Evolutionary conservation across 1,140 invertebrate species (phyloP), one percentile per base, ranked within the genome.

Genomic region (Pygmarrhopalites habei): DNA sequence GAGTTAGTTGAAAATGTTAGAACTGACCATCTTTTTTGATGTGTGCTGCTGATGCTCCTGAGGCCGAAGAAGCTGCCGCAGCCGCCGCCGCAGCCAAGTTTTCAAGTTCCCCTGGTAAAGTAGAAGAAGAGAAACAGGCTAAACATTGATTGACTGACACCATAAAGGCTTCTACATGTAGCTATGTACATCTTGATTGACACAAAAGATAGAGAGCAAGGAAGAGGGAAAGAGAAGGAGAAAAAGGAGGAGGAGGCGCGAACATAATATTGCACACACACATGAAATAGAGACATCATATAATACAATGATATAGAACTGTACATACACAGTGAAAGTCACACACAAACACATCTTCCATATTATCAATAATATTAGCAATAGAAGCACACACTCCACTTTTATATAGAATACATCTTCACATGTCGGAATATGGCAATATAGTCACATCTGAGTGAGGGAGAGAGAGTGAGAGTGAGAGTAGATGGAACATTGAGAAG

Each of bases 81-180:
- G 60, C 64, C 7, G 58, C 60, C 2, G 64, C 66, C 26, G 60
- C 65, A 41, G 68, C 68, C 58, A 61, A 43, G 59, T 67, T 66
- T 55, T 71, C 69, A 49, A 71, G 63, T 58, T 71, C 69, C 69
- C 69, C 69, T 71, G 63, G n/a, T 63, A 66, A 47, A 41, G 17
- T 39, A 25, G 56, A 62, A 68, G 62, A 57, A 29, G 30, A 35
- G 35, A 56, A 35, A 39, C 53, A 32, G 41, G 21, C 29, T 58
- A 43, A 44, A 44, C 49, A 52, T 52, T 52, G 49, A 52, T 52
- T 52, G 49, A 52, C 49, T 52, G 49, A 52, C 49, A 52, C 19
- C 49, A 52, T 52, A 52, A 52, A 52, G 49, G 25, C 49, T 52
- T 23, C 49, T 52, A 10, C 2, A 52, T 52, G 49, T 52, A 52